These are phyloP conservation scores for Drosophila meridionalis DNA, from an alignment of 2,888 invertebrate species.

Conservation along the genomic window DNA sequence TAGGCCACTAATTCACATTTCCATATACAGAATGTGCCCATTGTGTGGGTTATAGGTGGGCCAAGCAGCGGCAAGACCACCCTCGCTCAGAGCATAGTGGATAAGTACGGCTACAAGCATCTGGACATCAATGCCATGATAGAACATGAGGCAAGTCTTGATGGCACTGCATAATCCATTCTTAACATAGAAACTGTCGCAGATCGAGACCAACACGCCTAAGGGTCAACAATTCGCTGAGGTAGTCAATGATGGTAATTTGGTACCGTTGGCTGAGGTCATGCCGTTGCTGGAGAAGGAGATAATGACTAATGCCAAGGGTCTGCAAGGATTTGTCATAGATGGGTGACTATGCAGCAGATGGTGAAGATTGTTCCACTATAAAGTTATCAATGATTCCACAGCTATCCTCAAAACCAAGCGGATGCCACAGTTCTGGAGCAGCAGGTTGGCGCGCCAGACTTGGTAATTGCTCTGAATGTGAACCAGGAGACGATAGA, in stretches of 20 bases:
- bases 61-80: constrained; percentile 97
- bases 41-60: constrained; percentile 96
- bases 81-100: constrained; percentile 95
- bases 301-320: constrained; percentile 87
- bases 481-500: constrained; percentile 94
- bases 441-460: constrained; percentile 88
- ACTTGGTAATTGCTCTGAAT: constrained; percentile 92
- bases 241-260: constrained; percentile 93
- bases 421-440: constrained; percentile 94
- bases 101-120: constrained; percentile 96
- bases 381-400: not conserved
- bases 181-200: not conserved
- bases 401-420: constrained; percentile 92
- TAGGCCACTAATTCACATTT: not conserved
- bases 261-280: constrained; percentile 95
- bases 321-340: constrained; percentile 92
- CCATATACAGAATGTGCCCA: constrained; percentile 86
- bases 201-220: constrained; percentile 84
- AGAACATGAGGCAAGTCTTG: constrained; percentile 90
- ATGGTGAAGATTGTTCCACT: not conserved
- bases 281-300: constrained; percentile 93
- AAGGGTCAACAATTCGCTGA: constrained; percentile 92
- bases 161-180: not conserved
- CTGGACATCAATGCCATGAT: constrained; percentile 96
- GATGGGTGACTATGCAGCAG: constrained; percentile 87